Evolutionary conservation across 2,888 invertebrate species (phyloP), one percentile per base, ranked within the genome.

Genomic region (Oxycera nigricornis): DNA sequence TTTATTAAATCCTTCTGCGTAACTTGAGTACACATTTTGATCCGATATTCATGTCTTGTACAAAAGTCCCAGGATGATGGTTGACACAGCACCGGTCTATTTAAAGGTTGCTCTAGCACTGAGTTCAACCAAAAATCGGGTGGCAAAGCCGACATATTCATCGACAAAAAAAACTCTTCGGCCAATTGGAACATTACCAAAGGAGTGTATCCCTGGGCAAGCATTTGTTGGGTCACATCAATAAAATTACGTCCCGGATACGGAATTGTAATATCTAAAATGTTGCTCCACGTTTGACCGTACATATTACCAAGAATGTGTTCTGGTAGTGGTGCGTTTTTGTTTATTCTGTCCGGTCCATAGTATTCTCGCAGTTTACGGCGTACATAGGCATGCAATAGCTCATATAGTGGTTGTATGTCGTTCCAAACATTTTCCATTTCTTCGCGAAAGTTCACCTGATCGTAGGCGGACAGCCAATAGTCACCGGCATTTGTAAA

Each of bases 61-160:
- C 96, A 96, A 85, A 96, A 96, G 85, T 96, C 96, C 94, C 96
- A 96, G 0, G 96, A 95, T 0, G 96, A 94, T 0, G 96, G 95
- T 80, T 96, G 94, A 82, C 97, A 97, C 72, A 94, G 89, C 0
- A 94, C 88, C 11, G 91, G 90, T 9, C 93, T 86, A 80, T 94
- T 93, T 0, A 89, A 85, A 0, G 94, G 94, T 83, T 95, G 93
- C 79, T 92, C 91, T 52, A 97, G 86, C 31, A 97, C 88, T 3
- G 96, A 96, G 77, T 92, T 90, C 0, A 90, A 89, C 95, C 96
- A 97, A 86, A 97, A 97, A 81, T 94, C 92, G 1, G 91, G 89
- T 0, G 96, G 94, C 88, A 97, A 89, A 1, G 91, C 90, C 0
- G 92, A 92, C 89, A 97, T 90, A 82, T 96, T 96, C 82, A 97